Conservation (phyloP, 2,113 vertebrate genomes). For the Nothocercus julius region DNA sequence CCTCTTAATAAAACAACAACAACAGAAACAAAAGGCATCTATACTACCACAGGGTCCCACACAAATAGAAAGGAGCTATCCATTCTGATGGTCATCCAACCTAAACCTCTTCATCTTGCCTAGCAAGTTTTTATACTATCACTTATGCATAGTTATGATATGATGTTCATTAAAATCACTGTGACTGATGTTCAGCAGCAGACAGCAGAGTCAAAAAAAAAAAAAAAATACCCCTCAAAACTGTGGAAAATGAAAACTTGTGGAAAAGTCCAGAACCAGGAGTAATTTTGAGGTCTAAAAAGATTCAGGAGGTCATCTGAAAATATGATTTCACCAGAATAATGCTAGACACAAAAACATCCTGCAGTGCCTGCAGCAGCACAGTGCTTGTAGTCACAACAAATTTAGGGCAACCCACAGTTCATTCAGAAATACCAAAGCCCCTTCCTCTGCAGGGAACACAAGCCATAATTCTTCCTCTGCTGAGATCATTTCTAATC, state of each 20-base stretch:
- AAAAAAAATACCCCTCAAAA: neutral
- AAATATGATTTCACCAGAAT: neutral
- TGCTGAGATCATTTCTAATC: neutral
- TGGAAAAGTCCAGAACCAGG: neutral
- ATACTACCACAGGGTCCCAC: neutral
- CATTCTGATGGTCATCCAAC: neutral
- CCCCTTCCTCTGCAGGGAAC: neutral
- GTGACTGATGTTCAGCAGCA: neutral
- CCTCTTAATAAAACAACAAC: neutral
- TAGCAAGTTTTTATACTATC: neutral
- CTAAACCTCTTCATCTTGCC: neutral
- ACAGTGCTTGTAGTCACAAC: neutral
- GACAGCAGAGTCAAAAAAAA: neutral
- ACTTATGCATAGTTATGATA: neutral
- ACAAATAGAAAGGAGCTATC: neutral
- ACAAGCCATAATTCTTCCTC: neutral
- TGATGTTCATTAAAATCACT: neutral
- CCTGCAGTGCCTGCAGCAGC: neutral
- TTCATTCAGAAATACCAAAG: neutral
- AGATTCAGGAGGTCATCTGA: no score
- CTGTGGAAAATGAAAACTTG: neutral
- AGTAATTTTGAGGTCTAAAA: neutral
- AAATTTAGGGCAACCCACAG: neutral
- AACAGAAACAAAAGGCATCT: neutral
- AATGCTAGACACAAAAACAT: no score